These are phyloP conservation scores for Chaetorhynchus papuensis DNA, from an alignment of 2,113 vertebrate genomes.

Conservation along the genomic window DNA sequence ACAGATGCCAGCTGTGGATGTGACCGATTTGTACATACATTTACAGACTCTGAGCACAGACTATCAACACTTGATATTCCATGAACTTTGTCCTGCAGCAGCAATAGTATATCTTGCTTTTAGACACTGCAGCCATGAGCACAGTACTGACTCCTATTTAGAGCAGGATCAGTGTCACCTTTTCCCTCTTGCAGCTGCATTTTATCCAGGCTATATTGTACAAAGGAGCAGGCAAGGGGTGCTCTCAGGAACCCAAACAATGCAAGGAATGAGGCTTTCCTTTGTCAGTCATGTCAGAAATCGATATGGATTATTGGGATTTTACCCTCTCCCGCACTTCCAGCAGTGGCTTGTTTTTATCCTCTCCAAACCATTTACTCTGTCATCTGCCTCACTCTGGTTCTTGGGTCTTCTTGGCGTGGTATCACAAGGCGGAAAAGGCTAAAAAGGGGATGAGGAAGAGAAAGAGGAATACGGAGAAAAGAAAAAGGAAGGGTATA, in stretches of 20 bases:
- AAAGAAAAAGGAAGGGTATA: constrained; percentile 7
- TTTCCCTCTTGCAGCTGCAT: background rate
- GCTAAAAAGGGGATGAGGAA: constrained; percentile 17
- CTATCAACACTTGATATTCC: constrained; percentile 30
- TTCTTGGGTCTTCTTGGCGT: background rate
- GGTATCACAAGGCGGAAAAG: background rate
- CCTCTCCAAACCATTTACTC: background rate
- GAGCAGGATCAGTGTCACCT: background rate
- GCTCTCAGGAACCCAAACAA: background rate
- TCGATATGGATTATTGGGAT: background rate
- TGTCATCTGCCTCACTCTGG: background rate
- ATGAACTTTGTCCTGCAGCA: constrained; percentile 12
- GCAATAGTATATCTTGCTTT: background rate
- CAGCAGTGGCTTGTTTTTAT: background rate
- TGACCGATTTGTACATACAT: constrained; percentile 32
- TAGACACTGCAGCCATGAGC: background rate
- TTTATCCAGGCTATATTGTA: background rate
- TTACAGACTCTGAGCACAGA: constrained; percentile 22
- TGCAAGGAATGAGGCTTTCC: background rate
- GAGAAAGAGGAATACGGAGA: constrained; percentile 6
- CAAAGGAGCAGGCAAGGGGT: background rate
- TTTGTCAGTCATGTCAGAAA: background rate
- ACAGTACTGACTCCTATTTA: background rate
- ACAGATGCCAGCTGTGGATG: constrained; percentile 58
- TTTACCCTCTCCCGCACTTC: background rate